A percentile compares a stretch with the other conserved stretches of the same genome.
phyloP scores from a whole-genome alignment of 2,888 invertebrate species.

The Acleris emargana region DNA sequence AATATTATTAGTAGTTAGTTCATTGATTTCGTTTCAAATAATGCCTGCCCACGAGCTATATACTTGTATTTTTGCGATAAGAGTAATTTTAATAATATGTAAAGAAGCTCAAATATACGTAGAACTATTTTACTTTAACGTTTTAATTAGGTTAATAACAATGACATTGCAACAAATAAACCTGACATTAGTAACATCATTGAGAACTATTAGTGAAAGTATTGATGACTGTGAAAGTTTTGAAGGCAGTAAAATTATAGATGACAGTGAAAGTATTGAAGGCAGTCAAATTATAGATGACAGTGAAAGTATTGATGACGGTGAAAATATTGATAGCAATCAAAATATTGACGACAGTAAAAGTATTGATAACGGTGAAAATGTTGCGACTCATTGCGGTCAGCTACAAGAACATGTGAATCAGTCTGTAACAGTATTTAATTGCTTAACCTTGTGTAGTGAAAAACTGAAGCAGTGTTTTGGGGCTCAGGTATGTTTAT shows the following conservation, averaged over 20 bases:
- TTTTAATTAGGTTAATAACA: not conserved
- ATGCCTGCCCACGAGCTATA: not conserved
- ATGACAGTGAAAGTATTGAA: no score
- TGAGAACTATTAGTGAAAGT: not conserved
- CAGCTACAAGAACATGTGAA: not conserved
- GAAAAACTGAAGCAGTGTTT: constrained; percentile 5
- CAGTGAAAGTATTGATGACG: no score
- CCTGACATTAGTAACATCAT: not conserved
- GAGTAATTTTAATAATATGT: not conserved
- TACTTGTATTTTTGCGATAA: not conserved
- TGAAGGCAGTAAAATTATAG: no score
- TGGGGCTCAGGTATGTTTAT: constrained; percentile 4
- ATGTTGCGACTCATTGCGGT: not conserved
- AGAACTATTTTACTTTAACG: not conserved
- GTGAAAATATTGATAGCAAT: no score
- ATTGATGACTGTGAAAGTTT: not conserved
- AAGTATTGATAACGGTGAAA: no score
- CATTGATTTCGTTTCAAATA: not conserved
- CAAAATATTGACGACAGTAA: no score
- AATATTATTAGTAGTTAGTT: not conserved
- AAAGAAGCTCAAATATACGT: constrained; percentile 1
- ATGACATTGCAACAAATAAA: constrained; percentile 1
- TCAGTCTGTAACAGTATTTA: not conserved
- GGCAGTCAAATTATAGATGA: no score
- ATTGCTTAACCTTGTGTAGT: not conserved